These are phyloP conservation scores for Hirundichthys speculiger DNA, from an alignment of 2,113 vertebrate species.

Conservation along the genomic window DNA sequence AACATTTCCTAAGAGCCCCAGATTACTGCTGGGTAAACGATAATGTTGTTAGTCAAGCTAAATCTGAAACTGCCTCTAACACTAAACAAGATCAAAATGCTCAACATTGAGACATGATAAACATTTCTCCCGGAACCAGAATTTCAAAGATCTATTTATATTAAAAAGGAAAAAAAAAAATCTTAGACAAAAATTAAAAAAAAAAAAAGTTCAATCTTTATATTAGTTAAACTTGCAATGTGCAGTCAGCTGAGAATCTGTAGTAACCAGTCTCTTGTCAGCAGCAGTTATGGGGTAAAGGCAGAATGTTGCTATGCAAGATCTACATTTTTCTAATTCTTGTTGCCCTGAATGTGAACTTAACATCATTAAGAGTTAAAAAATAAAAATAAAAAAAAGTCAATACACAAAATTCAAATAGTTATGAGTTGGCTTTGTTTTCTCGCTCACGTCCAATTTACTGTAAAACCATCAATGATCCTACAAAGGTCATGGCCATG, in stretches of 20 bases:
- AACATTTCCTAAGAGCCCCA: constrained; percentile 49
- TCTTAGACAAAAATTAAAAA: too few relatives aligned
- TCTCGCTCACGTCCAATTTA: too few relatives aligned
- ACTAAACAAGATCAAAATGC: too few relatives aligned
- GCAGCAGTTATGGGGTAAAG: too few relatives aligned
- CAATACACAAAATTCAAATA: not conserved
- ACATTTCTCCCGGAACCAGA: constrained; percentile 26
- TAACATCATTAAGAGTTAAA: not conserved
- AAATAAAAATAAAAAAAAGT: not conserved
- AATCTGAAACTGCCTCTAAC: constrained; percentile 21
- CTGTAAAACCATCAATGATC: constrained; percentile 7
- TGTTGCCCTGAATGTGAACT: not conserved
- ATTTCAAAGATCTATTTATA: too few relatives aligned
- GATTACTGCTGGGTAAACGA: constrained; percentile 52
- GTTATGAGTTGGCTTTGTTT: not conserved
- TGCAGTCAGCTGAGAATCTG: too few relatives aligned
- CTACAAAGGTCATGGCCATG: not conserved
- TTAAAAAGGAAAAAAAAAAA: too few relatives aligned
- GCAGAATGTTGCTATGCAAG: too few relatives aligned
- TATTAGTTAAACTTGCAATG: too few relatives aligned
- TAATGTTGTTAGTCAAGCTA: constrained; percentile 25
- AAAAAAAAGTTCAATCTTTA: too few relatives aligned
- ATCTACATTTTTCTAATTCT: not conserved
- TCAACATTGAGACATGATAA: not conserved
- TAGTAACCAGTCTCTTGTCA: too few relatives aligned